Evolutionary conservation across 2,113 vertebrate genomes (phyloP).

Genomic region (Pseudorectes ferrugineus): DNA sequence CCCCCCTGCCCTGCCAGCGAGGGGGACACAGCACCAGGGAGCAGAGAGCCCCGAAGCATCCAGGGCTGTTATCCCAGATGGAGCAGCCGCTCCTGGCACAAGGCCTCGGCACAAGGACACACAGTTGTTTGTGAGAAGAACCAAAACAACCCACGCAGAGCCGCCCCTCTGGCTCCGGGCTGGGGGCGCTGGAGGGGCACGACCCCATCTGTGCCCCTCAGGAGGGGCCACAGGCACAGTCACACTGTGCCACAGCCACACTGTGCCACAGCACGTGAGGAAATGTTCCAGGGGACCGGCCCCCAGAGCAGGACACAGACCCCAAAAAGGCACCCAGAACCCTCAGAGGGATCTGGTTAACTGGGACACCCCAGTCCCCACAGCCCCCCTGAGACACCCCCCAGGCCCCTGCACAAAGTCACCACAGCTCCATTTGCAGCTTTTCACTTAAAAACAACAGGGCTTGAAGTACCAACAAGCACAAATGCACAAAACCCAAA

Average conservation of each 20-base stretch:
- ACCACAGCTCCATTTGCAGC: neutral
- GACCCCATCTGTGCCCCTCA: fast-evolving
- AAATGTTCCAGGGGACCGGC: fast-evolving
- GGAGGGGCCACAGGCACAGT: neutral
- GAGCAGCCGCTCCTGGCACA: neutral
- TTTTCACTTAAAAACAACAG: neutral
- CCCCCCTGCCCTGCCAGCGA: neutral
- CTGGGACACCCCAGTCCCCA: neutral
- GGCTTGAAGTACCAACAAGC: neutral
- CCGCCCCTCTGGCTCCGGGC: fast-evolving
- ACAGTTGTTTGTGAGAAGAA: neutral
- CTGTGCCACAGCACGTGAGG: fast-evolving
- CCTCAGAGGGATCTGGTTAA: neutral
- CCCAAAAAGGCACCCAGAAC: neutral
- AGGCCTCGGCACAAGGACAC: constrained; percentile 35
- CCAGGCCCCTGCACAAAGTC: neutral
- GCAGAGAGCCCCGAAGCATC: fast-evolving
- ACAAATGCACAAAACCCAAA: neutral
- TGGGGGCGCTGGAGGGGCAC: neutral
- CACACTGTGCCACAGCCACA: fast-evolving
- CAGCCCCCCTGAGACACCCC: fast-evolving
- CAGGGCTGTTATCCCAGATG: neutral
- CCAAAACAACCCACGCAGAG: neutral
- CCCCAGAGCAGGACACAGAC: neutral
- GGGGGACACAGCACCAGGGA: neutral